phyloP scores from a whole-genome alignment of 2,113 vertebrate genomes.

The Emydura subglobosa region DNA sequence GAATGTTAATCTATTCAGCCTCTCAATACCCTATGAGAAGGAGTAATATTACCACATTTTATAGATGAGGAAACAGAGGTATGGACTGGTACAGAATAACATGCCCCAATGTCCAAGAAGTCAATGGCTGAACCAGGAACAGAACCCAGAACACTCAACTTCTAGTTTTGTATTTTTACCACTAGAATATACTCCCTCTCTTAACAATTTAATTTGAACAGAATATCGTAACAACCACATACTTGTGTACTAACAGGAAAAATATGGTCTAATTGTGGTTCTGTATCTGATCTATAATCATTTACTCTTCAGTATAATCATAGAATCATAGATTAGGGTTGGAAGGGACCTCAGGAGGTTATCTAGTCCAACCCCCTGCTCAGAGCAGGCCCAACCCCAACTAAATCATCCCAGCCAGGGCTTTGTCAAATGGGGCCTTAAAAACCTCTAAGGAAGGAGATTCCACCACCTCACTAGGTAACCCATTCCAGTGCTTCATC shows the following conservation, averaged over 20 bases:
- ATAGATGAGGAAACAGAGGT: not conserved
- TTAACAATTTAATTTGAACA: not conserved
- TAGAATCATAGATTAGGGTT: too few relatives aligned
- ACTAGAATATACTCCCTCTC: not conserved
- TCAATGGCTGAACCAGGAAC: not conserved
- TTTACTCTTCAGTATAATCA: too few relatives aligned
- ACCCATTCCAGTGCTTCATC: too few relatives aligned
- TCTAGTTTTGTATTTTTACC: not conserved
- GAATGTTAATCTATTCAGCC: not conserved
- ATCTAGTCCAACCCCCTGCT: too few relatives aligned
- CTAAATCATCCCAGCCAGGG: too few relatives aligned
- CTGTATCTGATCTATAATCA: not conserved
- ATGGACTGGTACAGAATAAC: not conserved
- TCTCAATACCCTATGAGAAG: not conserved
- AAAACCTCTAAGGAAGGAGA: too few relatives aligned
- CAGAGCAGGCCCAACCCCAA: too few relatives aligned
- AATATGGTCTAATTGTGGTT: not conserved
- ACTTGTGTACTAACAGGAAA: too few relatives aligned
- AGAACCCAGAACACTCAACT: not conserved
- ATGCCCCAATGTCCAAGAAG: not conserved
- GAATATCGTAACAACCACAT: not conserved
- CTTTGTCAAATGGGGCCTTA: too few relatives aligned
- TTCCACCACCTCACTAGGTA: too few relatives aligned
- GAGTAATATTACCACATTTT: not conserved
- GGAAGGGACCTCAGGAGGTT: too few relatives aligned